These are phyloP conservation scores for Dione vanillae DNA, from an alignment of 2,888 invertebrate genomes.

Conservation along the genomic window DNA sequence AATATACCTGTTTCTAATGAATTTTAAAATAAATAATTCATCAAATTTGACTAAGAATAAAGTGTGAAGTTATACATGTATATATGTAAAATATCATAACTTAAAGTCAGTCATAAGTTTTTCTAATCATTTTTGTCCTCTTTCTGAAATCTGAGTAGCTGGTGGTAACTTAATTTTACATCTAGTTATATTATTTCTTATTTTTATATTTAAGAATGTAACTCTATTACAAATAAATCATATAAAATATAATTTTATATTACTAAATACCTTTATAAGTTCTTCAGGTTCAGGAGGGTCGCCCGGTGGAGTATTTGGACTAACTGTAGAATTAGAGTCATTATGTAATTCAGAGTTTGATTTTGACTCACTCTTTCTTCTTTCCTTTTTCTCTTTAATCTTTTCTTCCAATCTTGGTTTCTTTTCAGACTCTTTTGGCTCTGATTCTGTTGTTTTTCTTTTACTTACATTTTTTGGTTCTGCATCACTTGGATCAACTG, in stretches of 20 bases:
- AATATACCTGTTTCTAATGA: no score
- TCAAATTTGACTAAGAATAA: no score
- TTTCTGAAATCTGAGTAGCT: no score
- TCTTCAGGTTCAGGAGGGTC: slow-evolving; percentile 97
- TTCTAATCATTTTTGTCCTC: no score
- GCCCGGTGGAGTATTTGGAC: slow-evolving; percentile 91
- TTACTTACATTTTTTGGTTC: slow-evolving; percentile 64
- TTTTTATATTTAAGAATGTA: neutral
- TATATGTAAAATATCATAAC: no score
- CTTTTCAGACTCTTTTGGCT: slow-evolving; percentile 68
- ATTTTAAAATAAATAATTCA: no score
- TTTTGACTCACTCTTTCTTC: slow-evolving; percentile 75
- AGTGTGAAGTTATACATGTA: no score
- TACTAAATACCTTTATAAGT: slow-evolving; percentile 87
- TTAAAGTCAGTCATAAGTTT: no score
- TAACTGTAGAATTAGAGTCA: slow-evolving; percentile 90
- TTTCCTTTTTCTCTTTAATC: slow-evolving; percentile 57
- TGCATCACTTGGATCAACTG: slow-evolving; percentile 76
- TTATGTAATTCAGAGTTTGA: slow-evolving; percentile 88
- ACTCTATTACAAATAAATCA: neutral
- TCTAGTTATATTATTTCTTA: no score
- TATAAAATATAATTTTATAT: slow-evolving; percentile 29
- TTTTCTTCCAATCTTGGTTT: slow-evolving; percentile 58
- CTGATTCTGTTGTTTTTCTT: slow-evolving; percentile 65
- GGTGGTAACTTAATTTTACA: no score